Base-by-base conservation (phyloP, 1,140 invertebrate genomes). In the Drosophila ananassae region DNA sequence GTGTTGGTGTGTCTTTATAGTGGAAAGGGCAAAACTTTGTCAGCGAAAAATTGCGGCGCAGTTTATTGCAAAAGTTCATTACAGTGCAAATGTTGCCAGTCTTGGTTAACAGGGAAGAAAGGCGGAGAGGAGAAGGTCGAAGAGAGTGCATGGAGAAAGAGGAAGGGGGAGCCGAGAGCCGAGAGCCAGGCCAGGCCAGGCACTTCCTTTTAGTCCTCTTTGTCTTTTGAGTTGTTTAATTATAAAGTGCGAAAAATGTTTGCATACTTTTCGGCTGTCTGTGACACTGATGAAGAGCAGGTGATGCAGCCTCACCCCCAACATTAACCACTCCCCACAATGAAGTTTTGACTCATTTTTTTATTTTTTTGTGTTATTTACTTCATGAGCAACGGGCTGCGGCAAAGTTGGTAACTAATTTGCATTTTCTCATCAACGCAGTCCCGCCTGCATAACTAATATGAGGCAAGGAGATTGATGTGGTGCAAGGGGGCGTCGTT, bases 21-120 rank as follows among this genome's bases (percentile, higher is more conserved):
- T 56, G 50, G 34, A 67, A 62, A 67, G 64, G 64, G 73, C 74
- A 80, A 85, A 85, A 85, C 57, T 87, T 87, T 87, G 82, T 87
- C 82, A 87, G 82, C 82, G 82, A 87, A 87, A 87, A 87, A 87
- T 87, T 87, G 82, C 82, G 83, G 82, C 82, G 78, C 82, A 87
- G 82, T 87, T 87, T 87, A 87, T 87, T 87, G 82, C 82, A 87
- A 87, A 87, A 87, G 82, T 87, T 87, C 82, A 87, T 87, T 87
- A 87, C 82, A 89, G 82, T 87, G 78, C 82, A 87, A 87, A 87
- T 87, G 82, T 87, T 87, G 74, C 82, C 66, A 76, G 71, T 74
- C 71, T 37, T 75, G 32, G 69, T 54, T 63, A 62, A 61, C 62
- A 68, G 69, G 61, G 51, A 28, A 34, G 41, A 13, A 28, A 30